A percentile compares a stretch with the other conserved stretches of the same genome.
These are phyloP conservation scores for Neosilurus mollespiculum DNA, from an alignment of 2,797 vertebrate species.

Conservation along the genomic window DNA sequence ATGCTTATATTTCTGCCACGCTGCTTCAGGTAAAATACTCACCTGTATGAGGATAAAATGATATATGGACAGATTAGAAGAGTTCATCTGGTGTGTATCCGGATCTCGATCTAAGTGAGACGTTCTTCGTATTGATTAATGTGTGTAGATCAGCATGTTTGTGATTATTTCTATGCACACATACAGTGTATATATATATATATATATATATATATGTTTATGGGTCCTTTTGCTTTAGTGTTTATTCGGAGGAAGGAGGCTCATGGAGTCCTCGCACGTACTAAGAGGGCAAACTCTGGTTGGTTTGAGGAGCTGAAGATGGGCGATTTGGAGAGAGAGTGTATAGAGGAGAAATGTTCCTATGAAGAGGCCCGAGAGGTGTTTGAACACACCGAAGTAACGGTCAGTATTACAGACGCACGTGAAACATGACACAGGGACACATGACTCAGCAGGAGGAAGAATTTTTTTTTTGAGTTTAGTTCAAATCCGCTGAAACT, in stretches of 20 bases:
- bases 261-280: slow-evolving; percentile 67
- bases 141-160: background rate
- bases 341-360: slow-evolving; percentile 85
- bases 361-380: slow-evolving; percentile 91
- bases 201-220: background rate
- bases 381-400: slow-evolving; percentile 71
- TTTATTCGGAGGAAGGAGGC: slow-evolving; percentile 77
- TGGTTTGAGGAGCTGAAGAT: slow-evolving; percentile 85
- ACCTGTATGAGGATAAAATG: background rate
- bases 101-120: background rate
- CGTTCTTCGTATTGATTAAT: background rate
- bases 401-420: slow-evolving; percentile 60
- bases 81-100: background rate
- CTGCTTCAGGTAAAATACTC: slow-evolving; percentile 67
- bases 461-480: background rate
- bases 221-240: slow-evolving; percentile 67
- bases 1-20: slow-evolving; percentile 45
- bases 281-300: slow-evolving; percentile 75
- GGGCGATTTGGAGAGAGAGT: slow-evolving; percentile 86
- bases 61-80: background rate
- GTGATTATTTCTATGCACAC: background rate
- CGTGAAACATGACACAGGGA: background rate
- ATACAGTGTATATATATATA: too few species aligned
- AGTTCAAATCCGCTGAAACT: background rate
- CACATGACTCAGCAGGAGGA: background rate